These are phyloP conservation scores for Campaea margaritaria DNA, from an alignment of 2,888 invertebrate genomes.

Conservation along the genomic window DNA sequence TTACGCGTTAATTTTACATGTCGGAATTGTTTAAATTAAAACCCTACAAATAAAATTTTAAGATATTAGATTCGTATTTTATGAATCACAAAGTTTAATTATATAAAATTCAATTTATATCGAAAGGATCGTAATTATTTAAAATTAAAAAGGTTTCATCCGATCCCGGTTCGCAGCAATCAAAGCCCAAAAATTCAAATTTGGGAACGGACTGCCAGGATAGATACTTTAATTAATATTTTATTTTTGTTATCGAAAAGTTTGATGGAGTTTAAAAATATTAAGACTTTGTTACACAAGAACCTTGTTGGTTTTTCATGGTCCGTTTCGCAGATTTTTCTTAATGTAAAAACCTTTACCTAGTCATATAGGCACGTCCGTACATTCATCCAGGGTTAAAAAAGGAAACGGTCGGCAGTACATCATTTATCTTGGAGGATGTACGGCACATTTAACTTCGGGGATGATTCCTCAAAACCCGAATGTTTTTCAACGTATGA, in stretches of 20 bases:
- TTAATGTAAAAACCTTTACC: slow-evolving; percentile 12
- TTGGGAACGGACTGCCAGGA: slow-evolving; percentile 20
- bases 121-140: slow-evolving; percentile 39
- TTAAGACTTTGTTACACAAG: slow-evolving; percentile 1
- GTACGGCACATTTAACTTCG: slow-evolving; percentile 52
- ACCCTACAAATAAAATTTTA: slow-evolving; percentile 38
- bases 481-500: slow-evolving; percentile 71
- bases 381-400: slow-evolving; percentile 28
- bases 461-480: slow-evolving; percentile 60
- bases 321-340: neutral
- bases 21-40: slow-evolving; percentile 4
- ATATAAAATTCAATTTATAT: slow-evolving; percentile 47
- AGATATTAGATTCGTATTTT: slow-evolving; percentile 37
- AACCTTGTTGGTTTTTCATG: slow-evolving; percentile 4
- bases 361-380: slow-evolving; percentile 19
- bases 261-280: slow-evolving; percentile 33
- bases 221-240: slow-evolving; percentile 43
- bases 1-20: neutral
- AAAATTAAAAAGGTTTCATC: slow-evolving; percentile 36
- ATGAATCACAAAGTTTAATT: slow-evolving; percentile 49
- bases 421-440: slow-evolving; percentile 47
- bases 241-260: slow-evolving; percentile 40
- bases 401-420: slow-evolving; percentile 43
- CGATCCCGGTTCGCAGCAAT: slow-evolving; percentile 36
- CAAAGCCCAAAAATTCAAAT: slow-evolving; percentile 40